A percentile compares a stretch with the other conserved stretches of the same genome.
These are phyloP conservation scores for Nematostella vectensis DNA, from an alignment of 92 coral and sea anemone species.

Conservation along the genomic window DNA sequence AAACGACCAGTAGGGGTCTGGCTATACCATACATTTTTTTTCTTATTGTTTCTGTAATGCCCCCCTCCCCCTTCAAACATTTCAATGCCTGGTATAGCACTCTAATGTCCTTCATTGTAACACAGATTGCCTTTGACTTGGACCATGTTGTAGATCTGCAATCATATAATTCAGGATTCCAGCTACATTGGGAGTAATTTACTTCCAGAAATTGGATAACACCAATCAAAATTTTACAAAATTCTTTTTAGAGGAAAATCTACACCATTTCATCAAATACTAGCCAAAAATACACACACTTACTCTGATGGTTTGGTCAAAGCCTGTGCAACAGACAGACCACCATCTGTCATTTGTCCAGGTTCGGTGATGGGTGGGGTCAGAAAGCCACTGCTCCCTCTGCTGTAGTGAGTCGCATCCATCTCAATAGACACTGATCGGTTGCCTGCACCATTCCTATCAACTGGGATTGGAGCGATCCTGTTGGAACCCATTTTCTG, in stretches of 20 bases:
- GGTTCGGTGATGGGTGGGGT: slow-evolving; percentile 12
- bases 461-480: slow-evolving; percentile 56
- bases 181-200: too few relatives aligned
- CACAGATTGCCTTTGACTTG: too few relatives aligned
- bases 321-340: slow-evolving; percentile 52
- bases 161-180: too few relatives aligned
- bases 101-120: too few relatives aligned
- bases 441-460: slow-evolving; percentile 13
- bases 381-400: slow-evolving; percentile 23
- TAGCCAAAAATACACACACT: background rate
- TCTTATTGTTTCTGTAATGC: too few relatives aligned
- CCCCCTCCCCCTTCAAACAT: too few relatives aligned
- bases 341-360: slow-evolving; percentile 16
- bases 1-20: background rate
- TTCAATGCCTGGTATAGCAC: too few relatives aligned
- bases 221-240: too few relatives aligned
- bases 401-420: slow-evolving; percentile 30
- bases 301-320: slow-evolving; percentile 81
- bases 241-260: background rate
- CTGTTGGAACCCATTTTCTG: slow-evolving; percentile 79
- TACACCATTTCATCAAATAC: background rate
- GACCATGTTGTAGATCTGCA: too few relatives aligned
- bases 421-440: slow-evolving; percentile 75
- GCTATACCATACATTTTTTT: too few relatives aligned
- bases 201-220: too few relatives aligned